Evolutionary conservation across 2,797 vertebrate species (phyloP).

Genomic region (Cottoperca gobio): DNA sequence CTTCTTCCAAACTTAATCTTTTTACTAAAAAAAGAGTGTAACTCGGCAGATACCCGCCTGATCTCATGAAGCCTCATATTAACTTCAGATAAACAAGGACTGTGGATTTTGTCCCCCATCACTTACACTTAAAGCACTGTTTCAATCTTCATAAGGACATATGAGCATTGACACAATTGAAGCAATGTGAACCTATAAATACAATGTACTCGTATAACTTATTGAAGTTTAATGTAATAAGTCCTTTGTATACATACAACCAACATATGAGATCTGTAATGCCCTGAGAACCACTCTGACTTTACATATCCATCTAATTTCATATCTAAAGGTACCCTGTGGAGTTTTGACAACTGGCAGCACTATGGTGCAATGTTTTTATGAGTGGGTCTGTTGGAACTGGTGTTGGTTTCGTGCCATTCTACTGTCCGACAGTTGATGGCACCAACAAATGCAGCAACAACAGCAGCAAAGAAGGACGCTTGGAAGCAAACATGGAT

Average conservation of each 20-base stretch:
- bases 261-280: neutral
- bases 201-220: neutral
- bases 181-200: slow-evolving; percentile 3
- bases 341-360: slow-evolving; percentile 25
- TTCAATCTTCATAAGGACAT: neutral
- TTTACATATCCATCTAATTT: slow-evolving; percentile 51
- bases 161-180: neutral
- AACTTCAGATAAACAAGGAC: neutral
- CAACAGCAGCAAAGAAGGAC: neutral
- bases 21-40: neutral
- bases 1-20: neutral
- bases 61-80: neutral
- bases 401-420: neutral
- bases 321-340: slow-evolving; percentile 45
- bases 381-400: neutral
- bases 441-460: neutral
- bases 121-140: neutral
- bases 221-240: neutral
- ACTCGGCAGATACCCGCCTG: neutral
- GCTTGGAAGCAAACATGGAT: neutral
- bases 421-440: neutral
- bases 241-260: neutral
- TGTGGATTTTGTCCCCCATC: neutral
- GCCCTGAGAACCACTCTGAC: slow-evolving; percentile 64
- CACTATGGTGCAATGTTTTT: neutral